phyloP scores from a whole-genome alignment of 2,113 vertebrate genomes.

The Elgaria multicarinata region DNA sequence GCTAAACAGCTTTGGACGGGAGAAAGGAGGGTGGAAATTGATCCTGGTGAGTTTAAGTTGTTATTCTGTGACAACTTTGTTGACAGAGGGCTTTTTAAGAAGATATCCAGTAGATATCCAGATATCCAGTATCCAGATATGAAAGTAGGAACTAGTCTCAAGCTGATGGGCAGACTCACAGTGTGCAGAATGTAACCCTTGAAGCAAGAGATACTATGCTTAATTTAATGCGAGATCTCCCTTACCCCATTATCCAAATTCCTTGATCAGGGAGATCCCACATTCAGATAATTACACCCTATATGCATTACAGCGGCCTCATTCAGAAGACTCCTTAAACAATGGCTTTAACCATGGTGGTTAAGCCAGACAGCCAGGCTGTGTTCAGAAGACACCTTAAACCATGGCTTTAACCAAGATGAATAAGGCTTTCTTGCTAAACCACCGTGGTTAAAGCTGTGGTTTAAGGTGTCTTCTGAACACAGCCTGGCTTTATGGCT shows the following conservation, averaged over 20 bases:
- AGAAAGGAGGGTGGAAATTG: conserved; percentile 4
- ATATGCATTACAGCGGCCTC: too few relatives aligned
- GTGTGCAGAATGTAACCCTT: too few relatives aligned
- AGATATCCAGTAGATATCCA: not conserved
- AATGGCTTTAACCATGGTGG: too few relatives aligned
- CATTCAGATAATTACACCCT: not conserved
- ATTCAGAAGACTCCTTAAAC: too few relatives aligned
- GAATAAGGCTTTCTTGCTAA: too few relatives aligned
- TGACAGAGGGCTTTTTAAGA: not conserved
- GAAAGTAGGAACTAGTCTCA: not conserved
- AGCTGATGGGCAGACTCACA: not conserved
- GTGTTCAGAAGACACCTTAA: too few relatives aligned
- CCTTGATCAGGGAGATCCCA: not conserved
- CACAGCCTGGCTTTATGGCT: too few relatives aligned
- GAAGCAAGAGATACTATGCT: not conserved
- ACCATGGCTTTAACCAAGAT: too few relatives aligned
- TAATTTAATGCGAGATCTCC: not conserved
- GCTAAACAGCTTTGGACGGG: not conserved
- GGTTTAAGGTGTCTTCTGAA: too few relatives aligned
- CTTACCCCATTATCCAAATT: not conserved
- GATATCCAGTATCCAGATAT: not conserved
- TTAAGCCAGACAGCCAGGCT: too few relatives aligned
- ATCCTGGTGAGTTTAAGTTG: too few relatives aligned
- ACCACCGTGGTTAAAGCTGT: too few relatives aligned
- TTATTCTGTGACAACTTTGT: not conserved